A percentile compares a stretch with the other conserved stretches of the same genome.
Conservation (phyloP, 2,113 vertebrate genomes). For the Sardina pilchardus region DNA sequence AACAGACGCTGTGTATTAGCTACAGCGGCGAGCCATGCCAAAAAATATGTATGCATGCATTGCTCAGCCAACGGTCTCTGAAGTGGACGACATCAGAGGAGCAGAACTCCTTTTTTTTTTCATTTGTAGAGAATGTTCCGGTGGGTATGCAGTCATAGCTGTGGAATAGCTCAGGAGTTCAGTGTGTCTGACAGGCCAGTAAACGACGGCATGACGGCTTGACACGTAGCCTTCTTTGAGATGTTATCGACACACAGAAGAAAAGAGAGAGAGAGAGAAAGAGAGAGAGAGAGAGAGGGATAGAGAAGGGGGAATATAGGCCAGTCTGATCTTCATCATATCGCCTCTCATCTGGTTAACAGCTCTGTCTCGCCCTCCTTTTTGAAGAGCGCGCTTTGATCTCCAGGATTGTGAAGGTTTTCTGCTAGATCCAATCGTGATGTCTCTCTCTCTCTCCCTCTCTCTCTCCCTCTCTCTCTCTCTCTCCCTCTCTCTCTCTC, state of each 20-base stretch:
- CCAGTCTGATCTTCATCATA: slow-evolving; percentile 47
- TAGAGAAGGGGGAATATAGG: slow-evolving; percentile 40
- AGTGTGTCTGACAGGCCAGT: neutral
- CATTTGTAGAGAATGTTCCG: neutral
- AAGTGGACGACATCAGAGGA: neutral
- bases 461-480: slow-evolving; percentile 39
- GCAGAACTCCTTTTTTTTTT: neutral
- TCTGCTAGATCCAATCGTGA: slow-evolving; percentile 46
- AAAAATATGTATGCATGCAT: neutral
- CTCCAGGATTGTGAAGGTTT: slow-evolving; percentile 43
- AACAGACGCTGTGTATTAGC: neutral
- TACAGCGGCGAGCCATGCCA: neutral
- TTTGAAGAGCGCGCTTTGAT: slow-evolving; percentile 60
- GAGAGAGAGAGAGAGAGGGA: slow-evolving; percentile 19
- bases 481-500: slow-evolving; percentile 19
- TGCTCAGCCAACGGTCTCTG: neutral
- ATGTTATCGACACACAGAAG: neutral
- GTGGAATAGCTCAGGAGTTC: neutral
- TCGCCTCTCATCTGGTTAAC: slow-evolving; percentile 64
- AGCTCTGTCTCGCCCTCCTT: slow-evolving; percentile 52
- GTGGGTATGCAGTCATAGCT: neutral
- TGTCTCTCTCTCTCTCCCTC: slow-evolving; percentile 47
- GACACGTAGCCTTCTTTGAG: neutral
- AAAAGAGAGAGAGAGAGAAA: neutral
- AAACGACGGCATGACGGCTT: neutral